Percentiles rank a stretch among this genome's conserved stretches.
These are phyloP conservation scores for Agelastica alni DNA, from an alignment of 2,888 invertebrate species.

Conservation along the genomic window DNA sequence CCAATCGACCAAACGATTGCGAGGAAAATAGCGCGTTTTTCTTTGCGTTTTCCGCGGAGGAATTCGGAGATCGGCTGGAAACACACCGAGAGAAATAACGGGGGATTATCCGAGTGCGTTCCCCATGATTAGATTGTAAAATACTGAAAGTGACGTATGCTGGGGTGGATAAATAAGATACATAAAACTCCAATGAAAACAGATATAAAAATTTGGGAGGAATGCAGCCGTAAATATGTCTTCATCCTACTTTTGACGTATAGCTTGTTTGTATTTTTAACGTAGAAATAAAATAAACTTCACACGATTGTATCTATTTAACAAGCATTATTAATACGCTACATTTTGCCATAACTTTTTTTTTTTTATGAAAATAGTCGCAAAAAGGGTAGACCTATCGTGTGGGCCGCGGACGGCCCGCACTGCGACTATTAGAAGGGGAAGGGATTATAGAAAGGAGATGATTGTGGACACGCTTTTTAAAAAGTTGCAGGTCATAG, in stretches of 20 bases:
- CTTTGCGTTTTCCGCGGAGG: conserved; percentile 15
- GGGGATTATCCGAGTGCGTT: conserved; percentile 60
- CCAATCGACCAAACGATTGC: conserved; percentile 37
- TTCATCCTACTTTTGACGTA: conserved; percentile 31
- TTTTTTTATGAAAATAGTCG: no score
- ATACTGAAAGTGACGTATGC: conserved; percentile 60
- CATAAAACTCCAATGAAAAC: conserved; percentile 59
- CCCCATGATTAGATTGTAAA: conserved; percentile 62
- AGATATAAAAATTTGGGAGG: conserved; percentile 59
- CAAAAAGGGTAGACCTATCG: no score
- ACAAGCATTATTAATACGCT: no score
- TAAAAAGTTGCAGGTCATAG: no score
- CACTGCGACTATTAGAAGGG: no score
- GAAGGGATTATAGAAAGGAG: no score
- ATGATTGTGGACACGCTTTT: no score
- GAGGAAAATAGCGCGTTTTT: conserved; percentile 15
- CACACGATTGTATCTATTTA: no score
- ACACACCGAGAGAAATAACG: conserved; percentile 59
- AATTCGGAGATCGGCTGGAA: conserved; percentile 44
- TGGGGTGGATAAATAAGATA: conserved; percentile 60
- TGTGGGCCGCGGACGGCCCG: no score
- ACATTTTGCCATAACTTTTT: no score
- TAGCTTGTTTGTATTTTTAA: no score
- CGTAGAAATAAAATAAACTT: no score
- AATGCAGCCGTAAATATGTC: conserved; percentile 54